Percentiles rank a stretch among this genome's conserved stretches.
phyloP scores from a whole-genome alignment of 2,888 invertebrate species.

The Emmelina monodactyla region DNA sequence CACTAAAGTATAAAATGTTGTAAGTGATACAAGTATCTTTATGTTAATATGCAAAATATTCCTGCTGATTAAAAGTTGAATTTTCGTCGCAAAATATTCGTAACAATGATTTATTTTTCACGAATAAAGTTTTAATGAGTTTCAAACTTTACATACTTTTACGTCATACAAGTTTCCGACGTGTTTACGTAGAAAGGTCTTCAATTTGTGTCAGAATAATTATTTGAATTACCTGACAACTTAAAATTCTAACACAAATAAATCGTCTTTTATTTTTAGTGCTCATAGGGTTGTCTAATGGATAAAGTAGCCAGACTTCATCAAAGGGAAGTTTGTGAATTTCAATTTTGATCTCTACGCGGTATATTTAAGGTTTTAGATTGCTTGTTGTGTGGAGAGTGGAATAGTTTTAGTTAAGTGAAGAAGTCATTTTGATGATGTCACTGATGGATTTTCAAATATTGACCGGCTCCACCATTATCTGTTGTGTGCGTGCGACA shows the following conservation, averaged over 20 bases:
- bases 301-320: constrained; percentile 32
- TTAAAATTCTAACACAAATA: constrained; percentile 15
- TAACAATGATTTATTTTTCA: too few species aligned
- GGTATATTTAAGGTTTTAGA: constrained; percentile 11
- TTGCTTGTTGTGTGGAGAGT: constrained; percentile 15
- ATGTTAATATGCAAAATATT: too few species aligned
- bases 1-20: too few species aligned
- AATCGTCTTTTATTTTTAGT: constrained; percentile 35
- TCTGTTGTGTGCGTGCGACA: constrained; percentile 21
- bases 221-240: constrained; percentile 29
- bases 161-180: too few species aligned
- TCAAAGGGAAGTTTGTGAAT: constrained; percentile 8
- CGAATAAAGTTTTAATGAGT: too few species aligned
- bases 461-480: constrained; percentile 55
- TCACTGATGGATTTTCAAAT: constrained; percentile 60
- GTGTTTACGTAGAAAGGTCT: too few species aligned
- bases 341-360: too few species aligned
- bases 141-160: too few species aligned
- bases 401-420: constrained; percentile 36
- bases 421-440: constrained; percentile 51
- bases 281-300: constrained; percentile 37
- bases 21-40: too few species aligned
- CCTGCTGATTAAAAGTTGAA: too few species aligned
- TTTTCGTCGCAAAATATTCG: too few species aligned
- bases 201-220: too few species aligned